These are phyloP conservation scores for Apamea sordens DNA, from an alignment of 2,888 invertebrate species.

Conservation along the genomic window DNA sequence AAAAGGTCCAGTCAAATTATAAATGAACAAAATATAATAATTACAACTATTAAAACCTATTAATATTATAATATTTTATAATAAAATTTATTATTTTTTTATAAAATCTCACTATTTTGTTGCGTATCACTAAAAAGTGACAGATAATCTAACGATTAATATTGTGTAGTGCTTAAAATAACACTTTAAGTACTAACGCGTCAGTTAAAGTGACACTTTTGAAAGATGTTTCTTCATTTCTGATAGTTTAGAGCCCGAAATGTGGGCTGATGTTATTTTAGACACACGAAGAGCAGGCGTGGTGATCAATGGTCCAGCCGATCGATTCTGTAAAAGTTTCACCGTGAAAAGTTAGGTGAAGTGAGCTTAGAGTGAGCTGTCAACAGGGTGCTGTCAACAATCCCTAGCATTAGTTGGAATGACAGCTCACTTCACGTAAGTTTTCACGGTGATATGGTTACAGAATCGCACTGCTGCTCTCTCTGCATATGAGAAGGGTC, in stretches of 20 bases:
- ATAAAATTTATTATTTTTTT: constrained; percentile 69
- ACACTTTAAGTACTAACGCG: constrained; percentile 50
- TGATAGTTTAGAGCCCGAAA: constrained; percentile 9
- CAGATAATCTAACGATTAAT: constrained; percentile 55
- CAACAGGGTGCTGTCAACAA: no score
- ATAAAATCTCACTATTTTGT: constrained; percentile 85
- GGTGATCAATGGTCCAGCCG: no score
- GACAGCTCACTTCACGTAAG: no score
- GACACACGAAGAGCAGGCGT: no score
- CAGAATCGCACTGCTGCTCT: no score
- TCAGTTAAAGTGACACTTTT: constrained; percentile 41
- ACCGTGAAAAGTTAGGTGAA: no score
- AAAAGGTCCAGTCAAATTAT: constrained; percentile 56
- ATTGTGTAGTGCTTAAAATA: constrained; percentile 49
- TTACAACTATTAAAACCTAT: constrained; percentile 65
- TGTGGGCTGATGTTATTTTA: not conserved
- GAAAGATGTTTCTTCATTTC: constrained; percentile 32
- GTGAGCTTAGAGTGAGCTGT: no score
- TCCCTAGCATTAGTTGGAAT: no score
- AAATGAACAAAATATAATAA: constrained; percentile 52
- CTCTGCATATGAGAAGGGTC: not conserved
- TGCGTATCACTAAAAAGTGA: constrained; percentile 70
- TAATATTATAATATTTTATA: constrained; percentile 62
- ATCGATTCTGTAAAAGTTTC: no score
- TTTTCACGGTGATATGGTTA: no score